Evolutionary conservation across 2,888 invertebrate genomes (phyloP), one percentile per base, ranked within the genome.

Genomic region (Acrobasis suavella): DNA sequence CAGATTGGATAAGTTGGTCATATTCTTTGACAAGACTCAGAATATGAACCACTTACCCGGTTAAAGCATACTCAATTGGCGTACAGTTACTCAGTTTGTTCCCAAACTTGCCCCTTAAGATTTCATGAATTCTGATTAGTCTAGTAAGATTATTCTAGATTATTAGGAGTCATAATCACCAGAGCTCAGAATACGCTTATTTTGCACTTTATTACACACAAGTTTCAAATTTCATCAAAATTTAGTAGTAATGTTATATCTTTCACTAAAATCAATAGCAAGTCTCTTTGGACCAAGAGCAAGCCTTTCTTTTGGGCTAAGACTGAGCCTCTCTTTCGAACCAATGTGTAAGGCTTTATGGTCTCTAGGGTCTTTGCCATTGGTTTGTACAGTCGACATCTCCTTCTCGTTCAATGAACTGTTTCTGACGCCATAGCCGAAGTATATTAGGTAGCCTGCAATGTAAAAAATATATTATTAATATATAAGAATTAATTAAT

Each of bases 361-460:
- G 10, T 8, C 32, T 2, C 16, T 39, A 3, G 39, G 32, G 42
- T 67, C 65, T 63, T 12, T 73, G 60, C 77, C 77, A 61, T 83
- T 83, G 22, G 64, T 61, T 0, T 66, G 67, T 0, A 69, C 63
- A 0, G 66, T 51, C 5, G 72, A 67, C 0, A 69, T 63, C 7
- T 72, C 62, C 56, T 69, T 74, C 62, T 74, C 75, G n/a, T 94
- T 93, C 73, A 96, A 94, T 0, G 93, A 89, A 63, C 98, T 98
- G 80, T 98, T 93, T 50, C 93, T 89, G 63, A 98, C 94, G 54
- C 98, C 98, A 80, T 98, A 98, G 67, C 92, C 83, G 84, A 98
- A 96, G 86, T 98, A 98, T 76, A 98, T 97, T 2, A 94, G 74
- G 77, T 97, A 96, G 60, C 97, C 97, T 96, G 86, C 7, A 86